These are phyloP conservation scores for Hedya salicella DNA, from an alignment of 2,888 invertebrate species.

Conservation along the genomic window DNA sequence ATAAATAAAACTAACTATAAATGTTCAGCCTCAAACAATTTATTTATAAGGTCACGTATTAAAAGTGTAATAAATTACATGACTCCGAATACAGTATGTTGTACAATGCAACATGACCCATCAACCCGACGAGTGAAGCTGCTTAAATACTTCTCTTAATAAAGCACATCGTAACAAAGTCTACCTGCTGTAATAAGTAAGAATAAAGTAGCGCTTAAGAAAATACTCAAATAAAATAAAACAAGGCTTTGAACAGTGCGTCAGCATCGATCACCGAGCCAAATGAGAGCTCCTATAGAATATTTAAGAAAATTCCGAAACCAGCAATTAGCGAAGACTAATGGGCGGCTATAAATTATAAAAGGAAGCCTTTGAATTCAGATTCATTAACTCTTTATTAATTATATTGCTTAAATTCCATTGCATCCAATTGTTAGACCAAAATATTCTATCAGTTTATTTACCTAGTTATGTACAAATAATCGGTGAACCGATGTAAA, in stretches of 20 bases:
- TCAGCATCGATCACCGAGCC: slow-evolving; percentile 40
- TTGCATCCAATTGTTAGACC: slow-evolving; percentile 5
- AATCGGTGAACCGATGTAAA: no score
- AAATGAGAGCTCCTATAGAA: slow-evolving; percentile 51
- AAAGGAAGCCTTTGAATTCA: slow-evolving; percentile 56
- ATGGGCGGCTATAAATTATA: slow-evolving; percentile 64
- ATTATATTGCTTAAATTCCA: slow-evolving; percentile 45
- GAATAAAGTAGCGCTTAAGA: neutral
- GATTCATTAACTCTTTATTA: slow-evolving; percentile 60
- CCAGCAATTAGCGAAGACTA: slow-evolving; percentile 68
- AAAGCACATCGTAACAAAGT: no score
- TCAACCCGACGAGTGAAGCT: no score
- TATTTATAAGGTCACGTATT: no score
- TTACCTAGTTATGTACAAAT: no score
- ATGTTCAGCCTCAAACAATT: no score
- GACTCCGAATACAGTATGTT: no score
- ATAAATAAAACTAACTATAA: no score
- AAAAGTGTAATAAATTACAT: no score
- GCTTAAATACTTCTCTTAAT: no score
- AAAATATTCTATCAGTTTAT: neutral
- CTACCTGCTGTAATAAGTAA: no score
- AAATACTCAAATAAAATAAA: slow-evolving; percentile 12
- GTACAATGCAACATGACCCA: no score
- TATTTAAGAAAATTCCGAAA: slow-evolving; percentile 59
- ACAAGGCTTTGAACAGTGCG: slow-evolving; percentile 37